Percentiles rank a stretch among this genome's conserved stretches.
Evolutionary conservation across 2,113 vertebrate species (phyloP).

Genomic region (Macroglossus sobrinus): DNA sequence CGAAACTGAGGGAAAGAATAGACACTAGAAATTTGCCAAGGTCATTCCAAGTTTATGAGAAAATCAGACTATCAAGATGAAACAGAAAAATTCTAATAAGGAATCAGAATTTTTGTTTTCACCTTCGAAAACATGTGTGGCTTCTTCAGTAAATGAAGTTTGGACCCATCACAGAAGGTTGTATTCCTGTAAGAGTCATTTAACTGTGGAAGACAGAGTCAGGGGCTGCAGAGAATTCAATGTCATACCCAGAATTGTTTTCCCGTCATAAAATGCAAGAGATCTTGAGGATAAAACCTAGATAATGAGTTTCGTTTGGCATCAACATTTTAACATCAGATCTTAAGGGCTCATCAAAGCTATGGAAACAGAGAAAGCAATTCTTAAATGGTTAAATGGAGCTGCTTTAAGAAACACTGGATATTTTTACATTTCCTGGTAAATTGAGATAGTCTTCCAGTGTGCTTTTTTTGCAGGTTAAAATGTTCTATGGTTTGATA

Average conservation of each 20-base stretch:
- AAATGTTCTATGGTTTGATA: neutral
- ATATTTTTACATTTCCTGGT: neutral
- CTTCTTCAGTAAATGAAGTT: slow-evolving; percentile 14
- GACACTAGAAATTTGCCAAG: neutral
- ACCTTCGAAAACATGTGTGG: neutral
- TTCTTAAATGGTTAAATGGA: neutral
- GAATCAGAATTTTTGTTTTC: neutral
- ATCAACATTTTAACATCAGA: neutral
- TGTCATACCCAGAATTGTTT: neutral
- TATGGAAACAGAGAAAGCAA: neutral
- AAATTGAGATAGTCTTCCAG: neutral
- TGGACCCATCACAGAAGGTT: neutral
- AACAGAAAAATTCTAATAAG: neutral
- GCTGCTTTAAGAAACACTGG: neutral
- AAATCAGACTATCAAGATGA: neutral
- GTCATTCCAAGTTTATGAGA: neutral
- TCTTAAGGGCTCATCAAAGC: neutral
- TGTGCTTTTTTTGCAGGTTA: neutral
- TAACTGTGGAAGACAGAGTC: neutral
- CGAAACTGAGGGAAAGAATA: neutral
- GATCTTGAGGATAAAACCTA: neutral
- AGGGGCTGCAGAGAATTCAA: neutral
- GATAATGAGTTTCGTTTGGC: slow-evolving; percentile 16
- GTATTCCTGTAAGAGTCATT: neutral
- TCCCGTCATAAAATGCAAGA: neutral